A percentile compares a stretch with the other conserved stretches of the same genome.
phyloP scores from a whole-genome alignment of 2,888 invertebrate genomes.

The Callyntrura sp. region DNA sequence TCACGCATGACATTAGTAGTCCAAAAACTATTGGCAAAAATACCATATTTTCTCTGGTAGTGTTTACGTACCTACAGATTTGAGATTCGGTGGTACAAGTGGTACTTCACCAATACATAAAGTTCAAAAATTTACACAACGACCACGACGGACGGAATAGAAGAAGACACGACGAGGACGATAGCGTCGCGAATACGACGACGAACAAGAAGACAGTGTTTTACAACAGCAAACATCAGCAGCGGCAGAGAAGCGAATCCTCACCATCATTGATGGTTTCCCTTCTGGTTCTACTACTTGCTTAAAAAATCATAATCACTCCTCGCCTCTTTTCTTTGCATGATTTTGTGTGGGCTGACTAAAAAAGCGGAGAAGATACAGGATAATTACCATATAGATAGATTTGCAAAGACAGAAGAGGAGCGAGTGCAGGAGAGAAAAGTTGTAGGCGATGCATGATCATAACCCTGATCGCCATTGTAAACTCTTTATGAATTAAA shows the following conservation, averaged over 20 bases:
- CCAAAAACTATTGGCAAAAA: slow-evolving; percentile 4
- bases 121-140: slow-evolving; percentile 32
- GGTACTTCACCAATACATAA: background rate
- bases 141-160: background rate
- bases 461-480: background rate
- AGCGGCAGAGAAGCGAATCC: background rate
- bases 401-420: slow-evolving; percentile 61
- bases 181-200: slow-evolving; percentile 7
- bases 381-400: slow-evolving; percentile 76
- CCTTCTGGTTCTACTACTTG: background rate
- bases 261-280: background rate
- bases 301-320: slow-evolving; percentile 19
- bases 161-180: slow-evolving; percentile 40
- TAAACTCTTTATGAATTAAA: slow-evolving; percentile 1
- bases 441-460: slow-evolving; percentile 66
- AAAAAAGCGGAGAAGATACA: background rate
- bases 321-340: slow-evolving; percentile 24
- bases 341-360: slow-evolving; percentile 48
- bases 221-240: background rate
- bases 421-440: slow-evolving; percentile 6
- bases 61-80: slow-evolving; percentile 4
- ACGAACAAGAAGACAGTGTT: slow-evolving; percentile 11
- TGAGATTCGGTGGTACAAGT: background rate
- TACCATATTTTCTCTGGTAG: slow-evolving; percentile 11
- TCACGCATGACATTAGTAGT: slow-evolving; percentile 56